phyloP scores from a whole-genome alignment of 2,113 vertebrate genomes.

The Nesogale talazaci region DNA sequence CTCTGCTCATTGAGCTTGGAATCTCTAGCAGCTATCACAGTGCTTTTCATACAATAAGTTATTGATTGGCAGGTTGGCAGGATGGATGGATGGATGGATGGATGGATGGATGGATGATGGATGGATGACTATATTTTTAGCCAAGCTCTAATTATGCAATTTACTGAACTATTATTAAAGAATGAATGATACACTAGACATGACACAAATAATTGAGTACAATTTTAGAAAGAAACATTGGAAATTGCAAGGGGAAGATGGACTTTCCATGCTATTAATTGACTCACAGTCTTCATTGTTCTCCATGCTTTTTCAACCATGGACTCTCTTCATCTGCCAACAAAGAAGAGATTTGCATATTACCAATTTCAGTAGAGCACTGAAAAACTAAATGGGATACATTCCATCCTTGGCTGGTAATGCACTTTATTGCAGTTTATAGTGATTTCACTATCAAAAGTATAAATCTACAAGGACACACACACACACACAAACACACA shows the following conservation, averaged over 20 bases:
- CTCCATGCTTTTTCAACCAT: background rate
- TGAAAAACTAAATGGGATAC: background rate
- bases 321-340: background rate
- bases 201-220: background rate
- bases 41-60: background rate
- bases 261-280: background rate
- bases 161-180: background rate
- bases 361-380: slow-evolving; percentile 22
- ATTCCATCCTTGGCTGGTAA: background rate
- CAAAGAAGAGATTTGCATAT: background rate
- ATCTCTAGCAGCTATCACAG: background rate
- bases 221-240: slow-evolving; percentile 1
- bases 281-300: background rate
- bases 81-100: no score
- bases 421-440: background rate
- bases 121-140: background rate
- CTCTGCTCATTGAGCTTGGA: background rate
- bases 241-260: background rate
- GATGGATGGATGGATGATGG: no score
- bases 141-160: slow-evolving; percentile 3
- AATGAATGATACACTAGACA: background rate
- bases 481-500: no score
- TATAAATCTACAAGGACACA: slow-evolving; percentile 27
- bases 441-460: no score
- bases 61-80: no score